Base-by-base conservation (phyloP, 1,140 invertebrate genomes). In the Nomia melanderi region DNA sequence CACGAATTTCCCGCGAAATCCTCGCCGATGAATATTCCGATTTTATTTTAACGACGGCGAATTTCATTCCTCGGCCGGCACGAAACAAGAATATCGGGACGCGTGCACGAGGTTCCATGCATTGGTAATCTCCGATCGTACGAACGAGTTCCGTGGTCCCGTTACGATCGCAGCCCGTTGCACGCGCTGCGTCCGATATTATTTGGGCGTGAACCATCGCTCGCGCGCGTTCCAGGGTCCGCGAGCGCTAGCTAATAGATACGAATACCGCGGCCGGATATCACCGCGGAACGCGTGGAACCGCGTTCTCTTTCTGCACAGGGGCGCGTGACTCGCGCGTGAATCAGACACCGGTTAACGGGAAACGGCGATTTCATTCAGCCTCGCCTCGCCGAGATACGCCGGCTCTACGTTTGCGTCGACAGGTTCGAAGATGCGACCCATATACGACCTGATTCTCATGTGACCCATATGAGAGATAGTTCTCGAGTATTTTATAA, bases 331-430 rank as follows among this genome's bases (percentile, higher is more conserved):
- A 75, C 33, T 66, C 20, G 63, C 29, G 31, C 23, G 33, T 76
- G 41, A 76, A 76, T 76, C 64, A 69, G 54, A 60, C 39, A 50
- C 31, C 29, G 31, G n/a, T n/a, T 76, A 76, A 76, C 65, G 73
- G 73, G 73, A 50, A 69, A 69, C 23, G 17, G 17, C 67, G 20
- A 59, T 59, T 76, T 67, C 73, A 69, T 76, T 76, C 39, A 76
- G 11, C 25, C 9, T n/a, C n/a, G 8, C 47, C 20, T 50, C 8
- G 9, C 41, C 1, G 14, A 59, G 25, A 27, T 29, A 17, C 12
- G 36, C 4, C 1, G 23, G 23, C 23, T 39, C n/a, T n/a, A n/a
- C n/a, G n/a, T n/a, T n/a, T n/a, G n/a, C n/a, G n/a, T n/a, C n/a
- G n/a, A n/a, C n/a, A n/a, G n/a, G n/a, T n/a, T n/a, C n/a, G n/a